Percentiles rank a stretch among this genome's conserved stretches.
Conservation (phyloP, 2,888 invertebrate genomes). For the Parnassius mnemosyne region DNA sequence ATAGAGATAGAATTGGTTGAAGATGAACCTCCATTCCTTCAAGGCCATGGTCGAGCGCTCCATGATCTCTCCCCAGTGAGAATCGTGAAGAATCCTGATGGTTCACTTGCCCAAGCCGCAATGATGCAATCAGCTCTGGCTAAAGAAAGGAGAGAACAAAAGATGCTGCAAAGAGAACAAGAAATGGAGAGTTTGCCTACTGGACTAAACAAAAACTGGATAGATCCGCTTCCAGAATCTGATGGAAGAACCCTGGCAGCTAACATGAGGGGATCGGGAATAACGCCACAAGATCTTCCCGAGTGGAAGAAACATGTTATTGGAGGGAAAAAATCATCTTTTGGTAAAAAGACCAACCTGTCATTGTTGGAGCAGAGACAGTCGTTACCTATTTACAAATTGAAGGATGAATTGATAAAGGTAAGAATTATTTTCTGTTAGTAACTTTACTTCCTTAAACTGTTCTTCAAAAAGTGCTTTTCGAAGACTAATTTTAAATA, state of each 20-base stretch:
- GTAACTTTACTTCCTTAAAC: too few species aligned
- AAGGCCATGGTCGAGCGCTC: conserved; percentile 94
- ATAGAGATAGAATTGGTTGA: conserved; percentile 99
- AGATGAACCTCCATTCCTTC: conserved; percentile 98
- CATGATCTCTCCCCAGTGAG: conserved; percentile 96
- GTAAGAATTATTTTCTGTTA: conserved; percentile 54
- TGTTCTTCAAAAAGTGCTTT: too few species aligned
- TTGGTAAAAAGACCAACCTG: conserved; percentile 97
- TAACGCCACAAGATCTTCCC: conserved; percentile 94
- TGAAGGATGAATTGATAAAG: conserved; percentile 96
- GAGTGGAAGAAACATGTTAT: conserved; percentile 99
- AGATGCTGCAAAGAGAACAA: conserved; percentile 95
- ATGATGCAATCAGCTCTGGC: conserved; percentile 99
- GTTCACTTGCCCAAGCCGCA: conserved; percentile 98
- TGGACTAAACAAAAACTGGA: conserved; percentile 95
- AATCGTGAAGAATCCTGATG: conserved; percentile 99
- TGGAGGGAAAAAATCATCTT: conserved; percentile 98
- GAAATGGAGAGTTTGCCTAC: conserved; percentile 93
- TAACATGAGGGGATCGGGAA: conserved; percentile 91
- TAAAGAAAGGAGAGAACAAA: conserved; percentile 97
- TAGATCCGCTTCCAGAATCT: conserved; percentile 95
- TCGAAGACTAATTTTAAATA: background rate
- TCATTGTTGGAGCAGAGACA: conserved; percentile 97
- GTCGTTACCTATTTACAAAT: conserved; percentile 96
- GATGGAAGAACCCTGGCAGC: conserved; percentile 86